Conservation (phyloP, 1,140 invertebrate species). For the Rhagoletis zephyria region DNA sequence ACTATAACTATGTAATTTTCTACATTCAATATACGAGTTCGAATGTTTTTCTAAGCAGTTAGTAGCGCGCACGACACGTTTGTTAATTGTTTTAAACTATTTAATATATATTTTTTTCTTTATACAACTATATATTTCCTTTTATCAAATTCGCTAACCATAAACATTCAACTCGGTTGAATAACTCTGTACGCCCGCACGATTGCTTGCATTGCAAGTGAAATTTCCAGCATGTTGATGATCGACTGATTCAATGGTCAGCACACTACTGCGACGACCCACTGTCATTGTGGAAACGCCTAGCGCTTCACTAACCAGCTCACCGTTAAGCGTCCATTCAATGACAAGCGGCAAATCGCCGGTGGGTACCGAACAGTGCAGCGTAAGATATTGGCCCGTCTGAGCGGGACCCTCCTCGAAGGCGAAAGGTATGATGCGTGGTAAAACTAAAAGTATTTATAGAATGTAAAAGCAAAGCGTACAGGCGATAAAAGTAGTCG, state of each 20-base stretch:
- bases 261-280: constrained; percentile 78
- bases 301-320: constrained; percentile 71
- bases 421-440: constrained; percentile 81
- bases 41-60: neutral
- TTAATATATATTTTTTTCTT: neutral
- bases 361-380: constrained; percentile 81
- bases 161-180: constrained; percentile 70
- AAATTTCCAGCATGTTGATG: constrained; percentile 79
- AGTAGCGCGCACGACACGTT: neutral
- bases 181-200: constrained; percentile 75
- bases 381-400: constrained; percentile 70
- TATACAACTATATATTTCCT: neutral
- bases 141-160: constrained; percentile 65
- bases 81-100: constrained; percentile 12
- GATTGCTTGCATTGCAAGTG: constrained; percentile 80
- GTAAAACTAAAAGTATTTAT: constrained; percentile 76
- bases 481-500: constrained; percentile 57
- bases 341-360: constrained; percentile 83
- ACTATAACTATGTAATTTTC: neutral
- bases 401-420: constrained; percentile 72
- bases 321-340: constrained; percentile 82
- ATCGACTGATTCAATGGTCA: constrained; percentile 79
- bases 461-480: constrained; percentile 11
- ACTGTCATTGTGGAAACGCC: constrained; percentile 77
- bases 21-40: neutral